Percentiles rank a stretch among this genome's conserved stretches.
phyloP scores from a whole-genome alignment of 2,797 vertebrate genomes.

The Monodelphis domestica region DNA sequence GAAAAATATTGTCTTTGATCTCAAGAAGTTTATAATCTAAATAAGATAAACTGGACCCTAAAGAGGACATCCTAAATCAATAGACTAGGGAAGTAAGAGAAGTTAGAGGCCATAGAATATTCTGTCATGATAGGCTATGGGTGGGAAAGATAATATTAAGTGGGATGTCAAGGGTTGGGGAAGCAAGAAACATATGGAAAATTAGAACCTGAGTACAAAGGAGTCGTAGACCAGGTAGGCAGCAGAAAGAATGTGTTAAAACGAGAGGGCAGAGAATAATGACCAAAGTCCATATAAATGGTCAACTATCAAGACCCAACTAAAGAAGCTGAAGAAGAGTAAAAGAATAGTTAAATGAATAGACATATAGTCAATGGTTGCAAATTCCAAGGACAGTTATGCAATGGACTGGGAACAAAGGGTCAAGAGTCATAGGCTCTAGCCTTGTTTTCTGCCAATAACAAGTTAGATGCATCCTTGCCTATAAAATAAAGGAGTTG shows the following conservation, averaged over 20 bases:
- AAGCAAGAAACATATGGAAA: not conserved
- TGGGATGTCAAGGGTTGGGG: not conserved
- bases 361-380: not conserved
- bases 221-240: not conserved
- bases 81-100: not conserved
- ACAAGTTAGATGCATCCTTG: not conserved
- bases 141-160: not conserved
- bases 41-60: not conserved
- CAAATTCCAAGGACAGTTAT: not conserved
- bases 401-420: not conserved
- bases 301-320: no score
- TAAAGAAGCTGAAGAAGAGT: not conserved
- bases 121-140: not conserved
- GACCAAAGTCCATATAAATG: no score
- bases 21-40: not conserved
- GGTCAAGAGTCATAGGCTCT: not conserved
- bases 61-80: not conserved
- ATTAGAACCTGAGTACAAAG: not conserved
- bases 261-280: not conserved
- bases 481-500: not conserved
- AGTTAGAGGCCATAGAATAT: not conserved
- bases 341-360: not conserved
- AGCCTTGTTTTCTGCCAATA: not conserved
- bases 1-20: not conserved
- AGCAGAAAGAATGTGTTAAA: not conserved